Evolutionary conservation across 1,140 invertebrate genomes (phyloP), one percentile per base, ranked within the genome.

Genomic region (Ericerus pela): DNA sequence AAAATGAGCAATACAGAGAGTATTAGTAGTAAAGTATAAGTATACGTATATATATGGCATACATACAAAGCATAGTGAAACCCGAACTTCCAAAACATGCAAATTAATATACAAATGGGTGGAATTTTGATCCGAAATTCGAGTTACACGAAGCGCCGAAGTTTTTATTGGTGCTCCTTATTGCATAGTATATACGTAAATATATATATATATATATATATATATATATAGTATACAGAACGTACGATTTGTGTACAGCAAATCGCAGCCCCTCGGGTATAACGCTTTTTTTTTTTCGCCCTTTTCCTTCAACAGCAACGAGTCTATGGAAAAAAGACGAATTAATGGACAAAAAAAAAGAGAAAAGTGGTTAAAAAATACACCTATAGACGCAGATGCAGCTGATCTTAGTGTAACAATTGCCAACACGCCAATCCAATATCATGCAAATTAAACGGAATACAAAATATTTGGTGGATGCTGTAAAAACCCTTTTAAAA

Each of bases 351-450:
- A n/a, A n/a, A n/a, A n/a, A n/a, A n/a, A n/a, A n/a, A n/a, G n/a
- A n/a, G n/a, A n/a, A n/a, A n/a, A n/a, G n/a, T n/a, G n/a, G n/a
- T n/a, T n/a, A n/a, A n/a, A n/a, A n/a, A n/a, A n/a, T n/a, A n/a
- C n/a, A n/a, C n/a, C n/a, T n/a, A n/a, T n/a, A n/a, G 41, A 47
- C 41, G 26, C 41, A 47, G 41, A 47, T 47, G 41, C 41, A 47
- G 41, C 41, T 47, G 41, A 47, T 47, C 41, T 47, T 47, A n/a
- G n/a, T n/a, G n/a, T n/a, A 47, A 47, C 41, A 47, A 47, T 47
- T 47, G 41, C 41, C 41, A 47, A 47, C 41, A 47, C 41, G 18
- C 20, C 41, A 47, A 47, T 22, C 41, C 41, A 47, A 47, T 47
- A 47, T 47, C 41, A 47, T 47, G 41, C 41, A 47, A 47, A 47